These are phyloP conservation scores for Aromia moschata DNA, from an alignment of 2,888 invertebrate genomes.

Conservation along the genomic window DNA sequence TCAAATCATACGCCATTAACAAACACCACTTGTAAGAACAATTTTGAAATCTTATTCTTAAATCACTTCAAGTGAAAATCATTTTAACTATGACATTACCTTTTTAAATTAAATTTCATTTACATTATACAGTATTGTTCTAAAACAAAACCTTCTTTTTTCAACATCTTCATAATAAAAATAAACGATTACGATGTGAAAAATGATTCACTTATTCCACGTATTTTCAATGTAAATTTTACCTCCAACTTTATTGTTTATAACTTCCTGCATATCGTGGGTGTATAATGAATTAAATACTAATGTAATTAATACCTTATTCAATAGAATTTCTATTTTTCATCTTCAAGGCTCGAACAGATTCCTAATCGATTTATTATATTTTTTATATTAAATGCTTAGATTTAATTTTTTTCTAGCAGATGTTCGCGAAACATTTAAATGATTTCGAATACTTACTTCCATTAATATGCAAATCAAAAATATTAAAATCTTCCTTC, in stretches of 20 bases:
- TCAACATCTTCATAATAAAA: too few relatives aligned
- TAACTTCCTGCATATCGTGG: constrained; percentile 5
- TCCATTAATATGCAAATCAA: background rate
- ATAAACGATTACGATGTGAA: too few relatives aligned
- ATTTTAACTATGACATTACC: too few relatives aligned
- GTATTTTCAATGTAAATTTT: too few relatives aligned
- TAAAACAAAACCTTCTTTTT: too few relatives aligned
- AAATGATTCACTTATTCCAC: too few relatives aligned
- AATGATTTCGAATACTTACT: background rate
- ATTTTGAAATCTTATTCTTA: too few relatives aligned
- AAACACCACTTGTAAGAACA: too few relatives aligned
- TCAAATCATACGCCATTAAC: too few relatives aligned
- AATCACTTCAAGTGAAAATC: too few relatives aligned
- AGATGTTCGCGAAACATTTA: background rate
- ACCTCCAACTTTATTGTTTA: background rate
- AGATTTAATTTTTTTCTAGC: background rate
- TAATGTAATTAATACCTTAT: background rate
- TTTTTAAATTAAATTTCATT: too few relatives aligned
- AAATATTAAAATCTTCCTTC: background rate
- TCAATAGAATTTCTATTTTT: background rate
- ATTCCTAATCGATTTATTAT: background rate
- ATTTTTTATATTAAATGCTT: background rate
- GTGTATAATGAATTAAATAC: background rate
- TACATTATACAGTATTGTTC: too few relatives aligned
- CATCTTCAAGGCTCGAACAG: constrained; percentile 3